phyloP scores from a whole-genome alignment of 2,113 vertebrate species.

The Axis porcinus region DNA sequence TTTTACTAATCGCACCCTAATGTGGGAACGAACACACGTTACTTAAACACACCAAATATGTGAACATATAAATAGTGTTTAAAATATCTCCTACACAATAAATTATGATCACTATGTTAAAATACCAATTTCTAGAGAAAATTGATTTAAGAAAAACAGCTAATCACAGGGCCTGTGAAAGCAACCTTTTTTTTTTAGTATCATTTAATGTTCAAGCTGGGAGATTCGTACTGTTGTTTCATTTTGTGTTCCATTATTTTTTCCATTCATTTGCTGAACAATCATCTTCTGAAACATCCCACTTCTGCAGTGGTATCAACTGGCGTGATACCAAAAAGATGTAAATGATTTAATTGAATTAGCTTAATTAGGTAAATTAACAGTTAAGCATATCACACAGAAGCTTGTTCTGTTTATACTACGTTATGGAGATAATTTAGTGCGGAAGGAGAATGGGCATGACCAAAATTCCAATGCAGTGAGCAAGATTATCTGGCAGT shows the following conservation, averaged over 20 bases:
- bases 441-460: conserved; percentile 27
- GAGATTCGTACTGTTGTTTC: conserved; percentile 9
- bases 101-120: conserved; percentile 48
- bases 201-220: conserved; percentile 36
- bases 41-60: conserved; percentile 60
- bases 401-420: conserved; percentile 66
- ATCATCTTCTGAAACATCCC: conserved; percentile 66
- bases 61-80: conserved; percentile 64
- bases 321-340: conserved; percentile 59
- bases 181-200: background rate
- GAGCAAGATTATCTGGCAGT: conserved; percentile 45
- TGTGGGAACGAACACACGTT: conserved; percentile 42
- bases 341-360: conserved; percentile 74
- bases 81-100: conserved; percentile 63
- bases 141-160: conserved; percentile 57
- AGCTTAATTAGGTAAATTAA: conserved; percentile 74
- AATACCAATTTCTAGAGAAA: conserved; percentile 53
- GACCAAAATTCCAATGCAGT: conserved; percentile 31
- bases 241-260: conserved; percentile 54
- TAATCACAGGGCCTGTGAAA: conserved; percentile 23
- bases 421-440: conserved; percentile 41
- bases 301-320: conserved; percentile 48
- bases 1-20: conserved; percentile 35
- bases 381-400: conserved; percentile 58
- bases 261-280: conserved; percentile 70